phyloP scores from a whole-genome alignment of 2,888 invertebrate species.

The Stegana nigrithorax region DNA sequence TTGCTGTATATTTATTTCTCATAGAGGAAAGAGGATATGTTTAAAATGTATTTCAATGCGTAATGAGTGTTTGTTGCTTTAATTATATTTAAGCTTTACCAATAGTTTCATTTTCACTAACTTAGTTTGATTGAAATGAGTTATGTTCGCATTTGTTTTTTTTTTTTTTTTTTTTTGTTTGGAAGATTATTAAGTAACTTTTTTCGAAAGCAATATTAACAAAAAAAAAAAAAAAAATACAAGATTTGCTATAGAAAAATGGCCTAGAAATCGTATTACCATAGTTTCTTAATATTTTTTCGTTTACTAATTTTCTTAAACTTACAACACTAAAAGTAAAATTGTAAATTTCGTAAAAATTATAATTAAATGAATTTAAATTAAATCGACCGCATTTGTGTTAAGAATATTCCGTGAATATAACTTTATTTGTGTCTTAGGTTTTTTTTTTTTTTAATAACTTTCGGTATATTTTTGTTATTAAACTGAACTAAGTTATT shows the following conservation, averaged over 20 bases:
- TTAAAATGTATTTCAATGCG: slow-evolving; percentile 24
- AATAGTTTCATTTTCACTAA: background rate
- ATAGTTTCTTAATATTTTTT: no score
- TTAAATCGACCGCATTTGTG: no score
- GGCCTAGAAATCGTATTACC: no score
- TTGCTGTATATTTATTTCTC: slow-evolving; percentile 17
- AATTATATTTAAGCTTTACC: slow-evolving; percentile 5
- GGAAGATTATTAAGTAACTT: background rate
- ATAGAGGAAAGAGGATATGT: slow-evolving; percentile 8
- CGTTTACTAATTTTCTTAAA: no score
- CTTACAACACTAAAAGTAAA: no score
- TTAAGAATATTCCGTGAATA: no score
- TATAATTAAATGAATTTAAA: no score
- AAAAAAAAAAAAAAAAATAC: no score
- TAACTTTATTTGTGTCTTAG: no score
- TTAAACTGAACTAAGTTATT: slow-evolving; percentile 10
- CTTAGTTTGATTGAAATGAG: background rate
- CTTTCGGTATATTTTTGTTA: slow-evolving; percentile 4
- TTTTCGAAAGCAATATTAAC: background rate
- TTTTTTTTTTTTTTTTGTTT: background rate
- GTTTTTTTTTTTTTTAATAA: slow-evolving; percentile 22
- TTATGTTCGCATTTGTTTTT: background rate
- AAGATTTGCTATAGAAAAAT: no score
- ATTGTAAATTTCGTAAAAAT: no score
- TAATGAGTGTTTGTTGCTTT: background rate